Base-by-base conservation (phyloP, 2,888 invertebrate genomes). In the Entomobrya multifasciata region DNA sequence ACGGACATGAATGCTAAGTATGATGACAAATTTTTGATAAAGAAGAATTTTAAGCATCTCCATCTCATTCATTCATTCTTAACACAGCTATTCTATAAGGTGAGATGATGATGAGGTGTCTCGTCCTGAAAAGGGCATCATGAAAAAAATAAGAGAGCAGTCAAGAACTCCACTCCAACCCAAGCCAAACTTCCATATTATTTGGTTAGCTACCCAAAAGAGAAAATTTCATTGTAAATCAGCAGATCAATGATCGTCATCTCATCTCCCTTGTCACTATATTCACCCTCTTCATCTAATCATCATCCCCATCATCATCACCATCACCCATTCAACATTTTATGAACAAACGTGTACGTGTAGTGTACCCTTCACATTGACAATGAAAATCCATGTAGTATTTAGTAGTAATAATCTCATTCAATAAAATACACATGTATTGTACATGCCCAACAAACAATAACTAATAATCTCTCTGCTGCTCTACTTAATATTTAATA, bases 91-190 rank as follows among this genome's bases (percentile, higher is more conserved):
- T 55, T 60, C 57, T 36, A 8, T 4, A 60, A 60, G 57, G 17
- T 60, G 22, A 60, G 8, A 25, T 27, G 17, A 60, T 36, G n/a
- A n/a, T n/a, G n/a, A n/a, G n/a, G n/a, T n/a, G n/a, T 36, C 36
- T 8, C 36, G 36, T 36, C 36, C 4, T 36, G 36, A 36, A 36
- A 36, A 36, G 36, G 36, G 36, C 22, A 25, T 25, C 17, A 65
- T 13, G 44, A 72, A 17, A 57, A 83, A 83, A n/a, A n/a, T n/a
- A n/a, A 83, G 83, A 74, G 83, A 83, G 83, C 83, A 83, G 83
- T 83, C 83, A 83, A 83, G 76, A 83, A 52, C 83, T 74, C 60
- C 72, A 52, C 52, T 36, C 44, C 11, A 20, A 20, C n/a, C n/a
- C 36, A 20, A 20, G 6, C 10, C 17, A n/a, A n/a, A n/a, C n/a